These are phyloP conservation scores for Ailurus styani DNA, from an alignment of 2,113 vertebrate species.

Conservation along the genomic window DNA sequence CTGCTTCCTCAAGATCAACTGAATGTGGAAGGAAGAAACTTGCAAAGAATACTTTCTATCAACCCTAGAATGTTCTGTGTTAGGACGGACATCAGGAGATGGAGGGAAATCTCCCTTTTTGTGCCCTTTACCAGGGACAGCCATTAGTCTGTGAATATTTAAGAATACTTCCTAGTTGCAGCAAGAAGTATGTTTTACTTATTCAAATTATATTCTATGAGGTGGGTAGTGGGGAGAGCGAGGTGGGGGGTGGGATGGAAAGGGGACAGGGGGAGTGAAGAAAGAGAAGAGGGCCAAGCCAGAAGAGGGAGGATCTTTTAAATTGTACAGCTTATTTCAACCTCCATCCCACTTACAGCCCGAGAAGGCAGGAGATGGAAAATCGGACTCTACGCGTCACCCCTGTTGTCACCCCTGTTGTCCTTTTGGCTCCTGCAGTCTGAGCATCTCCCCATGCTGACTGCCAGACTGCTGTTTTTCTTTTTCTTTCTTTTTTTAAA, in stretches of 20 bases:
- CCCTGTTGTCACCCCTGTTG: accelerated
- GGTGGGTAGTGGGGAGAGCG: neutral
- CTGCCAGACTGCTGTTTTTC: neutral
- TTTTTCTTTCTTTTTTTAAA: no score
- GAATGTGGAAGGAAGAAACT: neutral
- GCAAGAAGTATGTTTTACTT: neutral
- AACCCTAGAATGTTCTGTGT: neutral
- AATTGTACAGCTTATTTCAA: neutral
- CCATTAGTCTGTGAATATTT: neutral
- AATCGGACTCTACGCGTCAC: neutral
- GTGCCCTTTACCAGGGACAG: neutral
- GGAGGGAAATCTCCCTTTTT: neutral
- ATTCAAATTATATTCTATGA: neutral
- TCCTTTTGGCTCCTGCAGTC: neutral
- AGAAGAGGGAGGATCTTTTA: neutral
- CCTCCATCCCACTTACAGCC: neutral
- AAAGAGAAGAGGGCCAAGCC: neutral
- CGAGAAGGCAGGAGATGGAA: neutral
- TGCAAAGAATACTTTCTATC: neutral
- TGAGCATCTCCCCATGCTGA: neutral
- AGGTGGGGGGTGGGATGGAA: neutral
- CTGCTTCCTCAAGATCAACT: neutral
- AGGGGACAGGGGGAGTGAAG: neutral
- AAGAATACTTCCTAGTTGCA: neutral
- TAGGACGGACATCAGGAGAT: neutral